Base-by-base conservation (phyloP, 1,140 invertebrate species). In the Idris sp. region DNA sequence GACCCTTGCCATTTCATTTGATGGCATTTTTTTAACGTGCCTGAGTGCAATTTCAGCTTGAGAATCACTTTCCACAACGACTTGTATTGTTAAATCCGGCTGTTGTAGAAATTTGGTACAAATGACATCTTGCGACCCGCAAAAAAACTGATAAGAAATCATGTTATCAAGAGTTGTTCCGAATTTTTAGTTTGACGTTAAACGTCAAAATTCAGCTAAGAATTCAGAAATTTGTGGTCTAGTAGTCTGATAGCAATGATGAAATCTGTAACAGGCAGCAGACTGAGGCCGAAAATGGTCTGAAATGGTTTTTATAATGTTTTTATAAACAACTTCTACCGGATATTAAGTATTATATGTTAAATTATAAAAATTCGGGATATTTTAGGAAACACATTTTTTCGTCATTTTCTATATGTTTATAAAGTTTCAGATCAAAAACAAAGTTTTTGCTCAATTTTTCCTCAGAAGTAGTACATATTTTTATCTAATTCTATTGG, bases 131-230 rank as follows among this genome's bases (percentile, higher is more conserved):
- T 30, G 28, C 18, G 35, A 33, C 4, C 46, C 46, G 11, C 30
- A 49, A 11, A 49, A 28, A 7, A 49, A 35, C 22, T 49, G 46
- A n/a, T 49, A 33, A n/a, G 28, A 22, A 16, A 49, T 49, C 46
- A 49, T 49, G 11, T 49, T 18, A 19, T 49, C 46, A 1, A 49
- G 18, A 6, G 28, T 40, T 4, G 18, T 40, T n/a, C 36, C 36
- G n/a, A 40, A 40, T 40, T 40, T 40, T 8, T 16, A 40, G 10
- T 40, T 16, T 2, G 36, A 40, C n/a, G 15, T 16, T n/a, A 40
- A 40, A n/a, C 36, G 36, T 18, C 36, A 8, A 19, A 40, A 16
- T 40, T 38, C 36, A 7, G 36, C 36, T 10, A 40, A 5, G n/a
- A 19, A 40, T 19, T 40, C 36, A 10, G 36, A 40, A 19, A 40